These are phyloP conservation scores for Drosophila diplacantha DNA, from an alignment of 2,888 invertebrate genomes.

Conservation along the genomic window DNA sequence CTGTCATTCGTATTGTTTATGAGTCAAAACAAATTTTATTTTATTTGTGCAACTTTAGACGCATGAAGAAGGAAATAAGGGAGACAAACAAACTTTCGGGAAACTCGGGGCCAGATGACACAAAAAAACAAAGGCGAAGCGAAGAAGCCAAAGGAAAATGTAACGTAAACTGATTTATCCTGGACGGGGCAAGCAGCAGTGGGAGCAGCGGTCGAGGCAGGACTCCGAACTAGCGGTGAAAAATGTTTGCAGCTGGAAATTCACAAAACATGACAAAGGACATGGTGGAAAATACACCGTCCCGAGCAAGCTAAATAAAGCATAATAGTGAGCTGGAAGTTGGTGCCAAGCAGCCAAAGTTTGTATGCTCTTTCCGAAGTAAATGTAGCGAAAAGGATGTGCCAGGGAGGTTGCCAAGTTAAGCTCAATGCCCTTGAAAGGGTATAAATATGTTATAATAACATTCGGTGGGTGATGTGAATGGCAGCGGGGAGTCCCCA, in stretches of 20 bases:
- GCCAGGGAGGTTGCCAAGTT: too few relatives aligned
- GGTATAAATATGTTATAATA: slow-evolving; percentile 33
- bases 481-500: slow-evolving; percentile 10
- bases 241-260: slow-evolving; percentile 39
- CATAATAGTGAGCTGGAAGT: slow-evolving; percentile 19
- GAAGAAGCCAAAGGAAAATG: slow-evolving; percentile 27
- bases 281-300: slow-evolving; percentile 20
- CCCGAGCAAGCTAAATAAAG: slow-evolving; percentile 12
- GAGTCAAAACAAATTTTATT: slow-evolving; percentile 39
- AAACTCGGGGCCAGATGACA: slow-evolving; percentile 7
- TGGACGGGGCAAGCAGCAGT: too few relatives aligned
- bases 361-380: not conserved
- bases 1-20: slow-evolving; percentile 42
- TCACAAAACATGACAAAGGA: slow-evolving; percentile 37
- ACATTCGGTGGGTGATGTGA: slow-evolving; percentile 4
- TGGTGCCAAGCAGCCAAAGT: too few relatives aligned
- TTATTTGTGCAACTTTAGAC: slow-evolving; percentile 43
- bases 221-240: slow-evolving; percentile 29
- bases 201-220: too few relatives aligned
- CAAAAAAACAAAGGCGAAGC: slow-evolving; percentile 1
- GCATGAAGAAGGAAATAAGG: slow-evolving; percentile 29
- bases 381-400: not conserved
- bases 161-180: slow-evolving; percentile 36
- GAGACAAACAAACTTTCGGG: slow-evolving; percentile 23
- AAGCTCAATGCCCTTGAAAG: not conserved